Conservation (phyloP, 2,888 invertebrate genomes). For the Sepioteuthis lessoniana region DNA sequence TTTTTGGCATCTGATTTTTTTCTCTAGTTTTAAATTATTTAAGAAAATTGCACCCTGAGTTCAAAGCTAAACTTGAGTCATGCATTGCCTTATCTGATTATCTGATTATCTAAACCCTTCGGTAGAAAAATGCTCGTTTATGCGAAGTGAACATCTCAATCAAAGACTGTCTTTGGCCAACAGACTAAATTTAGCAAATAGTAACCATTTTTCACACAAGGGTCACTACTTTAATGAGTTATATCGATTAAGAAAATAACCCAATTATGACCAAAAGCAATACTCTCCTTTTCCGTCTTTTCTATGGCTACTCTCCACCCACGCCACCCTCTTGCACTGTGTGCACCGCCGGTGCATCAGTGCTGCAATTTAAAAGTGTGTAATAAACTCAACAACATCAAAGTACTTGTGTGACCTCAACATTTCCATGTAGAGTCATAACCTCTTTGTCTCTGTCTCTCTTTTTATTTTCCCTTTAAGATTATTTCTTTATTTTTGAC, state of each 20-base stretch:
- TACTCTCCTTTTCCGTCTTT: neutral
- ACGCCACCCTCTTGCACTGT: neutral
- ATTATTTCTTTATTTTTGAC: neutral
- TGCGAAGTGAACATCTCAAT: neutral
- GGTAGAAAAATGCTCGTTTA: neutral
- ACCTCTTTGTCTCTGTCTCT: neutral
- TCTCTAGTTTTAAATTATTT: neutral
- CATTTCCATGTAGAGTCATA: neutral
- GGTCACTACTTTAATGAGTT: neutral
- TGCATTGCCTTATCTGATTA: neutral
- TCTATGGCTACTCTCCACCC: neutral
- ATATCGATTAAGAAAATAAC: neutral
- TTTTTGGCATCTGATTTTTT: neutral
- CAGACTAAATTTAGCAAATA: neutral
- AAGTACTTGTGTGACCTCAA: neutral
- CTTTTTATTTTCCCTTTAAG: neutral
- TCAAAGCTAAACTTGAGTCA: neutral
- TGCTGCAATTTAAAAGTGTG: slow-evolving; percentile 23
- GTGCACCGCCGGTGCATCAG: neutral
- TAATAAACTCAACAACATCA: slow-evolving; percentile 15
- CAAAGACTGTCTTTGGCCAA: neutral
- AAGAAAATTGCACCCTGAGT: neutral
- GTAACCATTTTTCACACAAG: neutral
- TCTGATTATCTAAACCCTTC: neutral
- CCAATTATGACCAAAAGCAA: neutral